Conservation (phyloP, 1,140 invertebrate species). For the Andricus grossulariae region DNA sequence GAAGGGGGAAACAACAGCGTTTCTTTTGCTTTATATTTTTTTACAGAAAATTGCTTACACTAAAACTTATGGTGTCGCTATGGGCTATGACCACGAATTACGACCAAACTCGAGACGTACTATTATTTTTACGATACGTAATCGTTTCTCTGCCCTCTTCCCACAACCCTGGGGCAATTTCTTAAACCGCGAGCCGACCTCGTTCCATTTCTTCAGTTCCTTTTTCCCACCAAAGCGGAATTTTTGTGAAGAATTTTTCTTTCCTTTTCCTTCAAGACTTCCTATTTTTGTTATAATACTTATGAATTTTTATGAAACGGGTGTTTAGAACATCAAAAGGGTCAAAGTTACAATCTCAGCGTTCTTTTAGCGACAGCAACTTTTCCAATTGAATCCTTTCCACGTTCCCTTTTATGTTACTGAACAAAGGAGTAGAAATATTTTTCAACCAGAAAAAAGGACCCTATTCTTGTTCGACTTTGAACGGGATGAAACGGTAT, state of each 20-base stretch:
- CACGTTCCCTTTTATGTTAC: conserved; percentile 16
- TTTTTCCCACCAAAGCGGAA: neutral
- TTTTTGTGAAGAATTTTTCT: neutral
- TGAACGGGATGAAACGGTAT: conserved; percentile 40
- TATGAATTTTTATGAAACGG: neutral
- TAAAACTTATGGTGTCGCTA: neutral
- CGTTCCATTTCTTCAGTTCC: conserved; percentile 11
- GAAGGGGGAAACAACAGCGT: too few species aligned
- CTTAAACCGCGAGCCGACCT: conserved; percentile 2
- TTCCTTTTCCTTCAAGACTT: neutral
- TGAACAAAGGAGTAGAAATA: conserved; percentile 15
- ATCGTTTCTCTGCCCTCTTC: neutral
- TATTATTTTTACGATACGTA: conserved; percentile 12
- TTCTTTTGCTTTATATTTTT: neutral
- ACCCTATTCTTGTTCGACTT: conserved; percentile 14
- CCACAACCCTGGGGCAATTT: conserved; percentile 25
- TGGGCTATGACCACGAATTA: neutral
- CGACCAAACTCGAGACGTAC: neutral
- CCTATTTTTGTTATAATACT: neutral
- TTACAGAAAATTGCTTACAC: neutral
- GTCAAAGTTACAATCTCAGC: neutral
- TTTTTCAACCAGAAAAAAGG: neutral
- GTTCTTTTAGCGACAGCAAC: neutral
- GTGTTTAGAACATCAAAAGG: neutral
- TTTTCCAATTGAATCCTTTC: neutral